These are phyloP conservation scores for Python bivittatus DNA, from an alignment of 2,113 vertebrate genomes.

Conservation along the genomic window DNA sequence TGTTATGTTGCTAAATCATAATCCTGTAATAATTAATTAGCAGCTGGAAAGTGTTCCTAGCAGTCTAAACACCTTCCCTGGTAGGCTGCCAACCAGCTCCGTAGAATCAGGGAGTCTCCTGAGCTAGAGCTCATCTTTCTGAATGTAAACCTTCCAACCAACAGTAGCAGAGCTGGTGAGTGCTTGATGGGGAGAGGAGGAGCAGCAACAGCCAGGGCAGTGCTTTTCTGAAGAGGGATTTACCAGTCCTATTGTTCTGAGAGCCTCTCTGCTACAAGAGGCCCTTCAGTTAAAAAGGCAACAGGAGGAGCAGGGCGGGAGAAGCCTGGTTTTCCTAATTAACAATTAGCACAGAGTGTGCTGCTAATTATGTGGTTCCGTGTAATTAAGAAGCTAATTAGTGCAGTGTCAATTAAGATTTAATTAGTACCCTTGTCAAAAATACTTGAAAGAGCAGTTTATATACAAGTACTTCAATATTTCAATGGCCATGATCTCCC, in stretches of 20 bases:
- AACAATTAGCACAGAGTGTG: slow-evolving; percentile 75
- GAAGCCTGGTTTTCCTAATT: slow-evolving; percentile 74
- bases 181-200: too few relatives aligned
- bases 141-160: background rate
- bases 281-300: slow-evolving; percentile 57
- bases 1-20: rapidly evolving
- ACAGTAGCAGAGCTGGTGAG: background rate
- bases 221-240: background rate
- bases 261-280: slow-evolving; percentile 38
- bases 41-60: background rate
- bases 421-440: slow-evolving; percentile 80
- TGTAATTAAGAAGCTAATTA: slow-evolving; percentile 88
- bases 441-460: slow-evolving; percentile 71
- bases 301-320: slow-evolving; percentile 37
- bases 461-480: slow-evolving; percentile 60
- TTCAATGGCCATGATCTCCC: slow-evolving; percentile 52
- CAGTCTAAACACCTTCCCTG: background rate
- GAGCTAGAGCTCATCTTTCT: background rate
- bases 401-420: slow-evolving; percentile 79
- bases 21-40: background rate
- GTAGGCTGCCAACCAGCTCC: background rate
- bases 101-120: background rate
- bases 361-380: slow-evolving; percentile 78
- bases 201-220: background rate
- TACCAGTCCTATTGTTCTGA: slow-evolving; percentile 17